Conservation (phyloP, 2,113 vertebrate species). For the Eurystomus gularis region DNA sequence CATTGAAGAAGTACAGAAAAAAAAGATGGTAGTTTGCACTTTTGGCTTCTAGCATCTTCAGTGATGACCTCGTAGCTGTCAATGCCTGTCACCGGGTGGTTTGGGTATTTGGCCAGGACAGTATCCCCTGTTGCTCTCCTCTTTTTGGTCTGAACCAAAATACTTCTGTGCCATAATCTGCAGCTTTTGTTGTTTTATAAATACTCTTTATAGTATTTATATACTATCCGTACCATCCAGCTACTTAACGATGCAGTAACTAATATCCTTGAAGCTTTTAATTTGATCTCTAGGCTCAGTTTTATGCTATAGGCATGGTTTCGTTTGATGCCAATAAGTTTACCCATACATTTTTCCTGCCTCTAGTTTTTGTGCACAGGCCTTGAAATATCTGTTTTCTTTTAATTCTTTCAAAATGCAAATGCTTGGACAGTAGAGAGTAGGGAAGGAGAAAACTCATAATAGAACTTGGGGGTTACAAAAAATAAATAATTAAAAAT, state of each 20-base stretch:
- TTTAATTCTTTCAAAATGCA: neutral
- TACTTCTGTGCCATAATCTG: neutral
- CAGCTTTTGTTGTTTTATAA: neutral
- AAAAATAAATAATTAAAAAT: neutral
- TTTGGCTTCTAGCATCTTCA: neutral
- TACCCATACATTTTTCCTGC: neutral
- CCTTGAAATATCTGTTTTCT: neutral
- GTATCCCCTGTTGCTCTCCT: neutral
- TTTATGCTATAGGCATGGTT: neutral
- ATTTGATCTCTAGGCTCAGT: neutral
- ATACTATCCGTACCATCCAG: neutral
- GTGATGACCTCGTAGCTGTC: neutral
- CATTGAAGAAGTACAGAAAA: neutral
- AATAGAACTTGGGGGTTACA: neutral
- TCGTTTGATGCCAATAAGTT: neutral
- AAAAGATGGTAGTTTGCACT: neutral
- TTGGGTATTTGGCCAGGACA: neutral
- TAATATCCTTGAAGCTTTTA: neutral
- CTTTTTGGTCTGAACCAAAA: neutral
- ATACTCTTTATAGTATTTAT: neutral
- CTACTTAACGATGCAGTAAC: neutral
- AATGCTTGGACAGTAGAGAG: neutral
- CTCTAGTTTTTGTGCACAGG: neutral
- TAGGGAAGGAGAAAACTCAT: neutral
- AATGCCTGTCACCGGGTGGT: neutral